Evolutionary conservation across 2,888 invertebrate genomes (phyloP).

Genomic region (Dicycla oo): DNA sequence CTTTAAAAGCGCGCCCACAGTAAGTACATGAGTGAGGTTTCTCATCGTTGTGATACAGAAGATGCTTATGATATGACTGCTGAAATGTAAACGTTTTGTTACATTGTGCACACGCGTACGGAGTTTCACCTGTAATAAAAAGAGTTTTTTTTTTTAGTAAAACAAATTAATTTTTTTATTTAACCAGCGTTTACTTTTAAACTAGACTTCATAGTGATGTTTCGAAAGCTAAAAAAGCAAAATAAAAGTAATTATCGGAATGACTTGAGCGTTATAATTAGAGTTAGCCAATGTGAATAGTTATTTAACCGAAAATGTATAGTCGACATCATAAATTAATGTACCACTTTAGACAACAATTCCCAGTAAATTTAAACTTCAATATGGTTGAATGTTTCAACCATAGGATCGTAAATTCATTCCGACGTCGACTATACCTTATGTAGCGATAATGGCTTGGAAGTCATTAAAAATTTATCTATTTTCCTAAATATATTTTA

Average conservation of each 20-base stretch:
- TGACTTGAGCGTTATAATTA: slow-evolving; percentile 36
- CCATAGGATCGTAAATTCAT: background rate
- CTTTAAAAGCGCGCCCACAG: slow-evolving; percentile 96
- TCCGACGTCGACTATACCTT: slow-evolving; percentile 1
- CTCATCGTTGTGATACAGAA: slow-evolving; percentile 96
- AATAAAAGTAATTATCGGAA: slow-evolving; percentile 1
- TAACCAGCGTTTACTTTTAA: background rate
- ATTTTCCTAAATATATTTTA: slow-evolving; percentile 18
- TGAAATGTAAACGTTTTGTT: slow-evolving; percentile 97
- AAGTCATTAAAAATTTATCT: background rate
- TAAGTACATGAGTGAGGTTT: slow-evolving; percentile 94
- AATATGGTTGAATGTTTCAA: background rate
- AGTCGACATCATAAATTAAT: slow-evolving; percentile 1
- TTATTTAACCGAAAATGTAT: slow-evolving; percentile 38
- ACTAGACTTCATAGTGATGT: background rate
- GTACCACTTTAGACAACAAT: background rate
- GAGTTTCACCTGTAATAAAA: slow-evolving; percentile 94
- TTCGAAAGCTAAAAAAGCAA: slow-evolving; percentile 37
- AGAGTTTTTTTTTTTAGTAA: background rate
- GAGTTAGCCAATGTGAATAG: slow-evolving; percentile 56
- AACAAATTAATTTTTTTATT: background rate
- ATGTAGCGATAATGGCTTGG: slow-evolving; percentile 29
- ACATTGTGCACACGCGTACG: slow-evolving; percentile 95
- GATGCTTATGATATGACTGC: slow-evolving; percentile 97
- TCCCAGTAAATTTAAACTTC: background rate